Evolutionary conservation across 2,888 invertebrate species (phyloP).

Genomic region (Tyria jacobaeae): DNA sequence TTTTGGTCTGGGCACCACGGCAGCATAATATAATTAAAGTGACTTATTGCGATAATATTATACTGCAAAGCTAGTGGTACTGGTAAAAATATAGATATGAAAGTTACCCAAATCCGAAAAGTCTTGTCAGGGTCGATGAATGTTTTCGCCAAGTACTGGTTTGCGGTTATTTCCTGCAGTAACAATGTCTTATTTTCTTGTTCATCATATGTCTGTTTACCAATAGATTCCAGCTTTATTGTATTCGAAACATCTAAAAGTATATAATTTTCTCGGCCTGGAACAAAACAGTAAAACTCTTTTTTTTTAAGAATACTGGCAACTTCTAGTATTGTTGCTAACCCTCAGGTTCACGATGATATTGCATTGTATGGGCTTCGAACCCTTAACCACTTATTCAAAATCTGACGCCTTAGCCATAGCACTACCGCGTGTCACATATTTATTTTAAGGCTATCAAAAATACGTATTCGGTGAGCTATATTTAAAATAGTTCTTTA

Average conservation of each 20-base stretch:
- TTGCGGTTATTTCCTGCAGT: slow-evolving; percentile 38
- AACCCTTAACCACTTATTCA: too few relatives aligned
- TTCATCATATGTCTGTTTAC: slow-evolving; percentile 51
- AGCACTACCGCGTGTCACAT: too few relatives aligned
- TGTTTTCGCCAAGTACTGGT: slow-evolving; percentile 54
- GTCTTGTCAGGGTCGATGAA: slow-evolving; percentile 53
- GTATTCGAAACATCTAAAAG: slow-evolving; percentile 48
- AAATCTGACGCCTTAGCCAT: too few relatives aligned
- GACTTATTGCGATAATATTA: too few relatives aligned
- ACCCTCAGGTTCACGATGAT: too few relatives aligned
- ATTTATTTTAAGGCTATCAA: too few relatives aligned
- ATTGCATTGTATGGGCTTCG: too few relatives aligned
- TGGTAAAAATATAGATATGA: neutral
- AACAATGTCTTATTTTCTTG: slow-evolving; percentile 40
- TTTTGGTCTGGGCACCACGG: neutral
- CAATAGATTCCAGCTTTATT: slow-evolving; percentile 51
- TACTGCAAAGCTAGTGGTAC: neutral
- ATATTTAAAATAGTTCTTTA: too few relatives aligned
- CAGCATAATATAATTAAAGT: neutral
- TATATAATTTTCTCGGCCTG: slow-evolving; percentile 58
- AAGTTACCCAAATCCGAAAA: slow-evolving; percentile 65
- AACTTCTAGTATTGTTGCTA: too few relatives aligned
- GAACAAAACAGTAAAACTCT: slow-evolving; percentile 14
- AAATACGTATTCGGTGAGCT: too few relatives aligned
- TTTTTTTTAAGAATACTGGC: too few relatives aligned